Conservation (phyloP, 2,888 invertebrate genomes). For the Antheraea assamensis region DNA sequence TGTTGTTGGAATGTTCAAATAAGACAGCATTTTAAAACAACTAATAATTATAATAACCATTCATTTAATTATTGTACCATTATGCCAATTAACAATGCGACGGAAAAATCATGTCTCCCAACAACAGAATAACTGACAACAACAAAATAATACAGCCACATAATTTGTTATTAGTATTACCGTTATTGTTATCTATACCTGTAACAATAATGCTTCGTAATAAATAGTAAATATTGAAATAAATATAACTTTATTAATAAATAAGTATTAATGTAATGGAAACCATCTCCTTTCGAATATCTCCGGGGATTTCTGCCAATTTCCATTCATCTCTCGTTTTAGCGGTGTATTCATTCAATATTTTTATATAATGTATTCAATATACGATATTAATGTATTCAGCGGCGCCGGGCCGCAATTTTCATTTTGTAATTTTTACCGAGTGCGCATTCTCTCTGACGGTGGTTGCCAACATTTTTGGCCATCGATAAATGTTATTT, state of each 20-base stretch:
- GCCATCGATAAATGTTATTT: background rate
- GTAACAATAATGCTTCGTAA: background rate
- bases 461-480: slow-evolving; percentile 51
- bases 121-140: no score
- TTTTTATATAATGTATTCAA: slow-evolving; percentile 80
- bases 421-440: slow-evolving; percentile 82
- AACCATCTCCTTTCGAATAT: slow-evolving; percentile 63
- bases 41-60: no score
- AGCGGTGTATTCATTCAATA: slow-evolving; percentile 62
- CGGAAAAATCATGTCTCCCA: no score
- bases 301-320: slow-evolving; percentile 63
- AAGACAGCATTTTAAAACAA: no score
- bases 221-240: background rate
- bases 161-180: no score
- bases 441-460: slow-evolving; percentile 64
- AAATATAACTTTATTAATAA: background rate
- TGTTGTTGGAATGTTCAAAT: no score
- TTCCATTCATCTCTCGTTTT: slow-evolving; percentile 64
- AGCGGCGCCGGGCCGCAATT: slow-evolving; percentile 78
- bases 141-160: background rate
- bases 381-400: slow-evolving; percentile 82
- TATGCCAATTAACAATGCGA: no score
- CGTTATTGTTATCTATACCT: background rate
- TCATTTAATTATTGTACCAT: no score
- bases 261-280: slow-evolving; percentile 24